Base-by-base conservation (phyloP, 2,113 vertebrate genomes). In the Fulica atra region DNA sequence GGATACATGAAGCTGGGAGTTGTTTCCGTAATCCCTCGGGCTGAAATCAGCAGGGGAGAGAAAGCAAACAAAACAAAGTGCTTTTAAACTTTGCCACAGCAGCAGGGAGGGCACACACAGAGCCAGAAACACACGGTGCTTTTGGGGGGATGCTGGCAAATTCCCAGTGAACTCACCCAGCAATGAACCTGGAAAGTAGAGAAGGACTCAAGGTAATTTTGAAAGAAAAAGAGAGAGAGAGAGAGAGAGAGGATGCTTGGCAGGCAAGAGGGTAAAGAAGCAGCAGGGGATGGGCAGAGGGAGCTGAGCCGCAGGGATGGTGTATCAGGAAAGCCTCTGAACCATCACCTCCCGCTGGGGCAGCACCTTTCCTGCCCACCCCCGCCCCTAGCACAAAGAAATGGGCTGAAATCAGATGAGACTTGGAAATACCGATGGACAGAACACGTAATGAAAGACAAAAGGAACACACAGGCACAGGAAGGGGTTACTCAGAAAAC, bases 1-100 rank as follows among this genome's bases (percentile, higher is more conserved):
- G 99, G 99, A 12, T 98, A 98, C 89, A 99, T 98, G 98, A 99
- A 99, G 94, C 97, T 98, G 28, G 99, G 99, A 2, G 98, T 98
- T 12, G 98, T 98, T 93, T 99, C 99, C 1, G 98, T 93, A 71
- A 99, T 97, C 91, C 98, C 98, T 59, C 99, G 99, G 89, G 98
- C 99, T 99, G 97, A 64, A 97, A 97, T 96, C 38, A 60, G 93
- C 83, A 76, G 96, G 96, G 88, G 93, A 97, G 54, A 44, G 56
- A 63, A 46, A 65, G 64, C 5, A 85, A 80, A 65, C 13, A 89
- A 73, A 48, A 80, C n/a, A 88, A 0, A 21, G 11, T 15, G 56
- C 20, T 93, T 97, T 96, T 92, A 92, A 95, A 92, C 33, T 69
- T 64, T 8, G 76, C 76, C 4, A 5, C 59, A 73, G 24, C 46